Percentiles rank a stretch among this genome's conserved stretches.
Conservation (phyloP, 2,797 vertebrate species). For the Florisuga fusca region DNA sequence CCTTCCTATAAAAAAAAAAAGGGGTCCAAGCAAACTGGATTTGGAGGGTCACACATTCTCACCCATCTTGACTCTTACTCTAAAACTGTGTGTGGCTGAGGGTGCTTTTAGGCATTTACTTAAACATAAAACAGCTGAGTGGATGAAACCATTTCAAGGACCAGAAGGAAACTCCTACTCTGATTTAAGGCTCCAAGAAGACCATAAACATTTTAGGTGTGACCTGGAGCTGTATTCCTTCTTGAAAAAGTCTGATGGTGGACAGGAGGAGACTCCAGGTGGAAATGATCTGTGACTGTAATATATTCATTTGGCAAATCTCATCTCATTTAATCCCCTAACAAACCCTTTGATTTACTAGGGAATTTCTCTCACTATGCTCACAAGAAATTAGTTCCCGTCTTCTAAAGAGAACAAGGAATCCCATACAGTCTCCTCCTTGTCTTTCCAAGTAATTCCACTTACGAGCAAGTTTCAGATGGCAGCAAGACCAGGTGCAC, state of each 20-base stretch:
- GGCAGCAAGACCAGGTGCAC: background rate
- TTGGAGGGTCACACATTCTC: background rate
- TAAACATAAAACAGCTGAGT: background rate
- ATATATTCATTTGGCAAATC: background rate
- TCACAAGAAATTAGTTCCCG: background rate
- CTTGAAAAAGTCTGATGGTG: background rate
- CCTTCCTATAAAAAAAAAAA: background rate
- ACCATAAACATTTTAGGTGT: background rate
- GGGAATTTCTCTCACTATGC: background rate
- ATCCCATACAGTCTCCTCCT: background rate
- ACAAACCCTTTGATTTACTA: background rate
- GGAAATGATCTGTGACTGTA: background rate
- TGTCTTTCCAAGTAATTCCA: background rate
- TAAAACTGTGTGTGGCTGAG: background rate
- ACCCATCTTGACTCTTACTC: background rate
- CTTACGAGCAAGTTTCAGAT: background rate
- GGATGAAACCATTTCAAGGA: background rate
- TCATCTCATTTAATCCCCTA: background rate
- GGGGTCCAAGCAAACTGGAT: background rate
- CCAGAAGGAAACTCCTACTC: background rate
- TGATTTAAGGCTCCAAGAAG: background rate
- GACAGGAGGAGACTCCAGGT: background rate
- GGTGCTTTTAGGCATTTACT: background rate
- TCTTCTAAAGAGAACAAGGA: background rate
- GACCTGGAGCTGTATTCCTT: background rate